A percentile compares a stretch with the other conserved stretches of the same genome.
Conservation (phyloP, 2,888 invertebrate species). For the Craniophora ligustri region DNA sequence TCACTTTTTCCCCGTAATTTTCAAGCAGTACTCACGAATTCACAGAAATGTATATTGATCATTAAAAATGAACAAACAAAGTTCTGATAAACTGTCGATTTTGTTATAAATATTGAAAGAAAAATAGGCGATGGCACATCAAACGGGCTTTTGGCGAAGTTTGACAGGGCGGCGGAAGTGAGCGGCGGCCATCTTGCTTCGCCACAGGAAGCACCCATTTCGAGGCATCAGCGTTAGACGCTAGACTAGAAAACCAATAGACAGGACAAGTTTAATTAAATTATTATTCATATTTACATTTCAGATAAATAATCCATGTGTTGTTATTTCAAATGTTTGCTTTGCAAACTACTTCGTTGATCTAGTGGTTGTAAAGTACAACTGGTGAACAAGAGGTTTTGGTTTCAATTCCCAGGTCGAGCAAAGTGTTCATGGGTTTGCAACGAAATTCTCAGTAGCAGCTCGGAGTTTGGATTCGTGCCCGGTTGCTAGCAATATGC, state of each 20-base stretch:
- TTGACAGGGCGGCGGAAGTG: constrained; percentile 79
- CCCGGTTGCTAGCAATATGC: too few relatives aligned
- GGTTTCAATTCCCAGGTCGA: too few relatives aligned
- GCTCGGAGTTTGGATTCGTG: too few relatives aligned
- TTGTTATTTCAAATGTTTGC: too few relatives aligned
- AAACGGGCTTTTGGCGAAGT: constrained; percentile 69
- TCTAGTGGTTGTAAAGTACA: too few relatives aligned
- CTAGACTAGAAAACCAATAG: constrained; percentile 59
- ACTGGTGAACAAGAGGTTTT: too few relatives aligned
- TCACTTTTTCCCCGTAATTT: too few relatives aligned
- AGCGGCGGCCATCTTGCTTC: constrained; percentile 78
- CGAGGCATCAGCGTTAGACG: constrained; percentile 82
- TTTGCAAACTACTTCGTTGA: too few relatives aligned
- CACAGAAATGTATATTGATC: neutral
- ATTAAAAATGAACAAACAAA: neutral
- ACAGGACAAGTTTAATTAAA: constrained; percentile 35
- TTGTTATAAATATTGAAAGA: constrained; percentile 33
- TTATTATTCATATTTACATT: too few relatives aligned
- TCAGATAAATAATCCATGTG: too few relatives aligned
- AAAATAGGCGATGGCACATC: constrained; percentile 58
- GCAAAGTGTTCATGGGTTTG: too few relatives aligned
- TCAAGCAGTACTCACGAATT: neutral
- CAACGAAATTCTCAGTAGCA: too few relatives aligned
- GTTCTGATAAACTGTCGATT: constrained; percentile 21
- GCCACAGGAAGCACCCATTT: constrained; percentile 84